Conservation (phyloP, 2,113 vertebrate species). For the Indicator maculatus region DNA sequence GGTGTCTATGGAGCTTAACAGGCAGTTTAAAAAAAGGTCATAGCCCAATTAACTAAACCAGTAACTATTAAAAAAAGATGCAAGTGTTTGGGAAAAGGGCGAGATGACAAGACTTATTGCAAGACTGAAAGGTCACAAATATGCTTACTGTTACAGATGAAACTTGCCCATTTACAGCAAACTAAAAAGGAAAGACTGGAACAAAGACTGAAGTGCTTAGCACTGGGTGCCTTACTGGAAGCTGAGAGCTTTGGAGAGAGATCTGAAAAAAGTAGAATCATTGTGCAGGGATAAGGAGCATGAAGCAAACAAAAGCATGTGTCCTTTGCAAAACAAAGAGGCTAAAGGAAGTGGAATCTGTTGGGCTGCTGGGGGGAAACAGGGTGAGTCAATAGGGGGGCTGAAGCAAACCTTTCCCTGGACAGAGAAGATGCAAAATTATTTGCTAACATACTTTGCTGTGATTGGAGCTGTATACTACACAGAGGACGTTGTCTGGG, state of each 20-base stretch:
- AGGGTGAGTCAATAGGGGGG: neutral
- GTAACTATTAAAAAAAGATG: constrained; percentile 43
- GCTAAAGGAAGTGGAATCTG: constrained; percentile 33
- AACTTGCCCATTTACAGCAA: constrained; percentile 5
- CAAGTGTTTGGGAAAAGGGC: neutral
- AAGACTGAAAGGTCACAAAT: constrained; percentile 18
- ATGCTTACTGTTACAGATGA: neutral
- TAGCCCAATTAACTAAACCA: constrained; percentile 33
- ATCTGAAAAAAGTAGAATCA: constrained; percentile 48
- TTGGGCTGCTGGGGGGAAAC: neutral
- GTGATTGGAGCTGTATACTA: neutral
- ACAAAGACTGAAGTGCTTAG: constrained; percentile 17
- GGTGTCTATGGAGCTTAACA: constrained; percentile 40
- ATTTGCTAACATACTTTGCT: constrained; percentile 1
- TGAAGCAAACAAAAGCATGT: constrained; percentile 58
- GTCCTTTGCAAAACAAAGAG: constrained; percentile 44
- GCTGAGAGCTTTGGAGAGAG: constrained; percentile 42
- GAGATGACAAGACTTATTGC: neutral
- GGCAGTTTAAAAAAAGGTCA: constrained; percentile 1
- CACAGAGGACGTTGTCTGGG: neutral
- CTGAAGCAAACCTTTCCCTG: neutral
- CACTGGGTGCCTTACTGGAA: constrained; percentile 21
- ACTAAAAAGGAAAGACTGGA: constrained; percentile 9
- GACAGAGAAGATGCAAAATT: neutral
- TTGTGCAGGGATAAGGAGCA: constrained; percentile 61